These are phyloP conservation scores for Peribatodes rhomboidaria DNA, from an alignment of 2,888 invertebrate genomes.

Conservation along the genomic window DNA sequence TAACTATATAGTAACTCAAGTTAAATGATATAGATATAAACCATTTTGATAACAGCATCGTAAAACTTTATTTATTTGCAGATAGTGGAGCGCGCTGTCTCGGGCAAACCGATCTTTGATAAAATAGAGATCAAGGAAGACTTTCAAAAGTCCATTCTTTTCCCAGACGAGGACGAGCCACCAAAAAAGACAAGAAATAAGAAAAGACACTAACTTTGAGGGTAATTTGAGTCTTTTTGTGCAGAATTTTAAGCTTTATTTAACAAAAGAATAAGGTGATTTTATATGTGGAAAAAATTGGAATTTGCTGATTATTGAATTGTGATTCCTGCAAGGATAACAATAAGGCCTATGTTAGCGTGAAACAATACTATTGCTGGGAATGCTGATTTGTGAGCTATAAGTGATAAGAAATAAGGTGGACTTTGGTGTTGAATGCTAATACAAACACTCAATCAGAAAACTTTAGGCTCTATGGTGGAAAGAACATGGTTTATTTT, in stretches of 20 bases:
- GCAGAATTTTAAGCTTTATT: not conserved
- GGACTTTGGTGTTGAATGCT: not conserved
- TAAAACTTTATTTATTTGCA: constrained; percentile 57
- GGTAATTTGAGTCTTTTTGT: not conserved
- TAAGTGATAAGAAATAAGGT: not conserved
- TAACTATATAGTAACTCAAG: too few species aligned
- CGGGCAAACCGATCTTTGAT: constrained; percentile 77
- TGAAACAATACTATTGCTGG: not conserved
- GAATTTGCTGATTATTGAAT: not conserved
- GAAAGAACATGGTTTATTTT: not conserved
- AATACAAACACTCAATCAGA: not conserved
- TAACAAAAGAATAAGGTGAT: not conserved
- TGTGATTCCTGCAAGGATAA: not conserved
- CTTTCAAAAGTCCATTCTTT: constrained; percentile 86
- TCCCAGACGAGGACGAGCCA: constrained; percentile 85
- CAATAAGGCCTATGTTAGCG: not conserved
- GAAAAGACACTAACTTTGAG: not conserved
- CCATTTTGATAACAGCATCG: not conserved
- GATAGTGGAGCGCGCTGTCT: constrained; percentile 87
- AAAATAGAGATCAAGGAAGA: constrained; percentile 71
- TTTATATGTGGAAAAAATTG: not conserved
- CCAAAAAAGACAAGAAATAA: constrained; percentile 7
- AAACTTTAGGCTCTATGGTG: not conserved
- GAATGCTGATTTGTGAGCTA: not conserved
- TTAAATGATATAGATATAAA: not conserved